These are phyloP conservation scores for Strongylocentrotus purpuratus DNA, from an alignment of 35 echinoderm and acorn worm genomes.

Conservation along the genomic window DNA sequence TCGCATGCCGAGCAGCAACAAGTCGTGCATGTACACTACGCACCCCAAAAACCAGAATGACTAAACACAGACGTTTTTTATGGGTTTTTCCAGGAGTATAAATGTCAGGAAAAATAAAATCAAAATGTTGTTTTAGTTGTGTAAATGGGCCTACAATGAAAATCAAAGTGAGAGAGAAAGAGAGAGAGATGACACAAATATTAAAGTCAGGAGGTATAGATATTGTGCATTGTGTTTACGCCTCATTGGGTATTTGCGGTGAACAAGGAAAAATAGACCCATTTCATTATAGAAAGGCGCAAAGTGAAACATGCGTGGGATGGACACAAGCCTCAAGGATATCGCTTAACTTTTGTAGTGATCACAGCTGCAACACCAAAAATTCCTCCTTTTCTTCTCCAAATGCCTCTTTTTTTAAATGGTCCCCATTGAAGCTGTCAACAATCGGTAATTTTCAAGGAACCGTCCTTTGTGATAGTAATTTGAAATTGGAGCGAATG, in stretches of 20 bases:
- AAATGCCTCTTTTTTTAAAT: neutral
- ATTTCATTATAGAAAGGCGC: neutral
- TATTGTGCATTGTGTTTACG: neutral
- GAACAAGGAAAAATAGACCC: neutral
- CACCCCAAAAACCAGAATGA: too few species aligned
- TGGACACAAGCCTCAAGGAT: neutral
- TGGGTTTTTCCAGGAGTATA: too few species aligned
- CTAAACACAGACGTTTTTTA: too few species aligned
- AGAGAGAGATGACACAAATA: neutral
- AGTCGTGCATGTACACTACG: too few species aligned
- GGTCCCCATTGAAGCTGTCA: neutral
- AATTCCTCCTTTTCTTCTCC: neutral
- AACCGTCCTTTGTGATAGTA: neutral
- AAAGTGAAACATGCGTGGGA: neutral
- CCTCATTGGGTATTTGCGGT: neutral
- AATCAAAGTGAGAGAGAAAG: neutral
- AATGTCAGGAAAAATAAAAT: too few species aligned
- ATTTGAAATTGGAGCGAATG: neutral
- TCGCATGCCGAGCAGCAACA: too few species aligned
- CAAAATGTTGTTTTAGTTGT: too few species aligned
- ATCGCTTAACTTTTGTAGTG: neutral
- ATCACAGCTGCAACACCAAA: neutral
- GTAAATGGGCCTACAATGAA: too few species aligned
- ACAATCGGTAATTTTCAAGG: neutral
- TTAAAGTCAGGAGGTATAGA: neutral